These are phyloP conservation scores for Hexactinellida sp. DNA, from an alignment of 37 sponge, comb jelly and placozoan genomes.

Conservation along the genomic window DNA sequence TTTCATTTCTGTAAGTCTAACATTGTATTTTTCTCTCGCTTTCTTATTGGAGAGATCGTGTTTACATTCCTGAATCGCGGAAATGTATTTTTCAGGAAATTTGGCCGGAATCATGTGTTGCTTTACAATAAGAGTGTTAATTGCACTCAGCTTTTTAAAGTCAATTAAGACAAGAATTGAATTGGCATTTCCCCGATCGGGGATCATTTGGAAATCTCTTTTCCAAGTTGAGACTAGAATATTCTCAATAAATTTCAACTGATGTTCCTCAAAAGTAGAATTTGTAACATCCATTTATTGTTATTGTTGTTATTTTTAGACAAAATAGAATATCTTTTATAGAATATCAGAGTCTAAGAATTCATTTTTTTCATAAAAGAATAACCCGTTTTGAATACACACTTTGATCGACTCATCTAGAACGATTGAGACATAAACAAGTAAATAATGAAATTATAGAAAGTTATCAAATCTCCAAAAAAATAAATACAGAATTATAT, in stretches of 20 bases:
- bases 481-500: too few species aligned
- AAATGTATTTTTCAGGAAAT: background rate
- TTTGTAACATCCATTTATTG: background rate
- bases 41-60: background rate
- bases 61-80: background rate
- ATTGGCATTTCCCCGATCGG: background rate
- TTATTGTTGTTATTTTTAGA: background rate
- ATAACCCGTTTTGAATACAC: background rate
- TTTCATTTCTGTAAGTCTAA: background rate
- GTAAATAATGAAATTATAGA: too few species aligned
- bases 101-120: background rate
- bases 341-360: background rate
- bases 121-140: background rate
- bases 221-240: background rate
- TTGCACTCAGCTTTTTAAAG: background rate
- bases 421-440: too few species aligned
- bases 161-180: background rate
- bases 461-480: too few species aligned
- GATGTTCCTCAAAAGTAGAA: background rate
- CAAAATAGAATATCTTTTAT: background rate
- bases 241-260: background rate
- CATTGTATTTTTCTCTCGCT: background rate
- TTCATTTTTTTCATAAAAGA: background rate
- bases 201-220: background rate
- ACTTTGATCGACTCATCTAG: too few species aligned